phyloP scores from a whole-genome alignment of 2,797 vertebrate species.

The Gymnopithys bicolor region DNA sequence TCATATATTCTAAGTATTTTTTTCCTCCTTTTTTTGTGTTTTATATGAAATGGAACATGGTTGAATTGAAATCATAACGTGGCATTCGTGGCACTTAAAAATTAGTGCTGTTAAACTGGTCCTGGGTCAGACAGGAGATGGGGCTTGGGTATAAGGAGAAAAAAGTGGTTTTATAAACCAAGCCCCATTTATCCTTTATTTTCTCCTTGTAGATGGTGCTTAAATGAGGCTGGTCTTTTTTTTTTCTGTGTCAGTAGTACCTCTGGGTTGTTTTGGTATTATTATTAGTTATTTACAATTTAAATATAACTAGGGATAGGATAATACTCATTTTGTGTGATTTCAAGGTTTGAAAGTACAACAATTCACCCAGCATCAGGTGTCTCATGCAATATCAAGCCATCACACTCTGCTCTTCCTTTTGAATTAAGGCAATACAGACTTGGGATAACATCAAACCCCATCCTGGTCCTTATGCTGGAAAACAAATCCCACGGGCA shows the following conservation, averaged over 20 bases:
- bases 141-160: neutral
- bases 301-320: neutral
- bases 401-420: neutral
- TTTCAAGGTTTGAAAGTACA: neutral
- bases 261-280: neutral
- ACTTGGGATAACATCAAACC: neutral
- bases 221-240: neutral
- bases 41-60: rapidly evolving
- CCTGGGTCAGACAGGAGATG: neutral
- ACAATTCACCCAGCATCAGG: rapidly evolving
- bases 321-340: neutral
- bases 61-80: rapidly evolving
- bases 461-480: neutral
- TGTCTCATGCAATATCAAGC: neutral
- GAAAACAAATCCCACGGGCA: rapidly evolving
- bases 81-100: neutral
- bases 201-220: neutral
- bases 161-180: neutral
- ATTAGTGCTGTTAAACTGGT: neutral
- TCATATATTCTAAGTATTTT: neutral
- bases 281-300: neutral
- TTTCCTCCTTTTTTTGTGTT: neutral
- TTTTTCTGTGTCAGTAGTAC: neutral
- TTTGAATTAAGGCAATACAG: neutral
- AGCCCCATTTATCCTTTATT: neutral